phyloP scores from a whole-genome alignment of 2,797 vertebrate genomes.

The Falco berigora region DNA sequence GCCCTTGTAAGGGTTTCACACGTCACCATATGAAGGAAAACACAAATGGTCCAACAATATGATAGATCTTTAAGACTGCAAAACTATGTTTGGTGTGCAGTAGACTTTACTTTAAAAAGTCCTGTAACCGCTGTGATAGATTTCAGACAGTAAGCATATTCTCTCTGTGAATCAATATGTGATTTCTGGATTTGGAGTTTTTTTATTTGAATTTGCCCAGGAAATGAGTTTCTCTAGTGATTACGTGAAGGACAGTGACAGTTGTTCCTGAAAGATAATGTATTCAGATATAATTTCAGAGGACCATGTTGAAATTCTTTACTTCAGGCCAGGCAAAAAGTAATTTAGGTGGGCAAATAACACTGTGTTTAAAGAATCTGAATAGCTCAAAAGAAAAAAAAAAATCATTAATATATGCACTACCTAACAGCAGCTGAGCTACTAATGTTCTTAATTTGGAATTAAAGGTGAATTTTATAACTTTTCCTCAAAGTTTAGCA shows the following conservation, averaged over 20 bases:
- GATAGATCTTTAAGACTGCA: background rate
- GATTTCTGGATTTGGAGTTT: background rate
- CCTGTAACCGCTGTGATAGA: background rate
- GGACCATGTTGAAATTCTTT: background rate
- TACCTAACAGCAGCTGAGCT: background rate
- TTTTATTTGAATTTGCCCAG: background rate
- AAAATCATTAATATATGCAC: background rate
- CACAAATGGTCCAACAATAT: rapidly evolving
- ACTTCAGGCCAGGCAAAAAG: background rate
- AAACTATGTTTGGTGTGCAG: background rate
- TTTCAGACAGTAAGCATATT: background rate
- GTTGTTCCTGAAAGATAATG: background rate
- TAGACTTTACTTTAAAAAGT: background rate
- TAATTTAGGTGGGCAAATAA: conserved; percentile 10
- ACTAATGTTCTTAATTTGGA: conserved; percentile 14
- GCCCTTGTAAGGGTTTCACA: background rate
- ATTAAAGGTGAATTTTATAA: conserved; percentile 32
- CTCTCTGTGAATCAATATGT: background rate
- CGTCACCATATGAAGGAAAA: background rate
- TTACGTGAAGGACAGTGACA: background rate
- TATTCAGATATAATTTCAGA: background rate
- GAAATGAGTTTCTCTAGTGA: background rate
- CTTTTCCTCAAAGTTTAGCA: background rate
- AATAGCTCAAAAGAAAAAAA: background rate
- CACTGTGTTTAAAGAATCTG: background rate